Conservation (phyloP, 2,113 vertebrate species). For the Perognathus longimembris region DNA sequence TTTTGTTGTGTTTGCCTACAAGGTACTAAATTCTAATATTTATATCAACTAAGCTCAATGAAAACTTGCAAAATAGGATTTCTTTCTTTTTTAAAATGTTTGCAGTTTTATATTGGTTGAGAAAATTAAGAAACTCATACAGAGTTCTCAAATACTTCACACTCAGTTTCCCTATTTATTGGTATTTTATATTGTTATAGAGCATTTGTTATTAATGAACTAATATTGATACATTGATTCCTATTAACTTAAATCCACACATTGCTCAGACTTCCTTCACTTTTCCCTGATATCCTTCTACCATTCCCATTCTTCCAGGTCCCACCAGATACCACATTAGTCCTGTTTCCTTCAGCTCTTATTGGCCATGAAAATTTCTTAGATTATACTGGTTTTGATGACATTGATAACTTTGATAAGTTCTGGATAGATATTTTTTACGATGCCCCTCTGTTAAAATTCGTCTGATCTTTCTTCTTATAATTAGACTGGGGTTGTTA, state of each 20-base stretch:
- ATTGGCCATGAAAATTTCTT: background rate
- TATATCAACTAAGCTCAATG: background rate
- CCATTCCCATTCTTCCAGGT: background rate
- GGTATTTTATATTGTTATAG: background rate
- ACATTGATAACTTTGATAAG: background rate
- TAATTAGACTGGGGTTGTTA: background rate
- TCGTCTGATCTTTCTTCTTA: background rate
- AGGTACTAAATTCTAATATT: background rate
- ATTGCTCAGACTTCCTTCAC: background rate
- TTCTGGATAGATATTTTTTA: background rate
- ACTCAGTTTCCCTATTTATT: background rate
- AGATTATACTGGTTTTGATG: background rate
- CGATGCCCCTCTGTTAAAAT: background rate
- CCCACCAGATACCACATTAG: background rate
- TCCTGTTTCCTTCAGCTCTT: background rate
- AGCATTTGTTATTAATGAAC: background rate
- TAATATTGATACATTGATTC: background rate
- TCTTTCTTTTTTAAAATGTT: background rate
- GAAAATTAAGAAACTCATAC: background rate
- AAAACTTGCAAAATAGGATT: background rate
- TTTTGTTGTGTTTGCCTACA: background rate
- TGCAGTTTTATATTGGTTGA: slow-evolving; percentile 25
- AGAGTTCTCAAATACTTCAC: background rate
- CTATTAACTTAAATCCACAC: background rate
- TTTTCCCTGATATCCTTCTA: background rate